phyloP scores from a whole-genome alignment of 2,797 vertebrate genomes.

The Xyrichtys novacula region DNA sequence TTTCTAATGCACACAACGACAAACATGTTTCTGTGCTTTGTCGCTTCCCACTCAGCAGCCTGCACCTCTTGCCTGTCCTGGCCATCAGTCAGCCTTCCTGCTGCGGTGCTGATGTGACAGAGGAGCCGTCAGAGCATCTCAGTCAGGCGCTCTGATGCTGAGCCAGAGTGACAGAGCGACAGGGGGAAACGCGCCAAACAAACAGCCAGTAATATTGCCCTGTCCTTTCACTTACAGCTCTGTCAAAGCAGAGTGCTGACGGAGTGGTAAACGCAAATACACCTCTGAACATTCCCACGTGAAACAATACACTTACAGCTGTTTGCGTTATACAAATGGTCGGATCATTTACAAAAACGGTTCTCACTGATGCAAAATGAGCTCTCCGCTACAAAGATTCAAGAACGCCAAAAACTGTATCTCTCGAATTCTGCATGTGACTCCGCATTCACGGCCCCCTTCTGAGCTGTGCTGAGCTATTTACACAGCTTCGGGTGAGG shows the following conservation, averaged over 20 bases:
- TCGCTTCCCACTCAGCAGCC: slow-evolving; percentile 38
- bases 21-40: slow-evolving; percentile 9
- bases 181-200: slow-evolving; percentile 68
- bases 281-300: slow-evolving; percentile 30
- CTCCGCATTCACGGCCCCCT: slow-evolving; percentile 46
- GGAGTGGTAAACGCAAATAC: slow-evolving; percentile 54
- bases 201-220: slow-evolving; percentile 75
- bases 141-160: slow-evolving; percentile 68
- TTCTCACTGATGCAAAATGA: slow-evolving; percentile 48
- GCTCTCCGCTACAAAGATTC: slow-evolving; percentile 39
- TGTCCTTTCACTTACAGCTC: slow-evolving; percentile 72
- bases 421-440: slow-evolving; percentile 51
- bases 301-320: slow-evolving; percentile 11
- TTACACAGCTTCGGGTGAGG: slow-evolving; percentile 71
- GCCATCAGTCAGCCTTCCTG: slow-evolving; percentile 67
- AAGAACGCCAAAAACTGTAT: slow-evolving; percentile 53
- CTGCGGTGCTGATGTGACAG: slow-evolving; percentile 57
- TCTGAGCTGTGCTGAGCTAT: slow-evolving; percentile 55
- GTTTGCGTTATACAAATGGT: slow-evolving; percentile 62
- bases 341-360: slow-evolving; percentile 51
- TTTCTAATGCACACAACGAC: slow-evolving; percentile 44
- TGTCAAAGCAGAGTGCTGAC: slow-evolving; percentile 71
- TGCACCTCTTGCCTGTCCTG: slow-evolving; percentile 57
- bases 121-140: slow-evolving; percentile 68
- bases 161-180: slow-evolving; percentile 74